Percentiles rank a stretch among this genome's conserved stretches.
Evolutionary conservation across 2,888 invertebrate species (phyloP).

Genomic region (Steinernema hermaphroditum): DNA sequence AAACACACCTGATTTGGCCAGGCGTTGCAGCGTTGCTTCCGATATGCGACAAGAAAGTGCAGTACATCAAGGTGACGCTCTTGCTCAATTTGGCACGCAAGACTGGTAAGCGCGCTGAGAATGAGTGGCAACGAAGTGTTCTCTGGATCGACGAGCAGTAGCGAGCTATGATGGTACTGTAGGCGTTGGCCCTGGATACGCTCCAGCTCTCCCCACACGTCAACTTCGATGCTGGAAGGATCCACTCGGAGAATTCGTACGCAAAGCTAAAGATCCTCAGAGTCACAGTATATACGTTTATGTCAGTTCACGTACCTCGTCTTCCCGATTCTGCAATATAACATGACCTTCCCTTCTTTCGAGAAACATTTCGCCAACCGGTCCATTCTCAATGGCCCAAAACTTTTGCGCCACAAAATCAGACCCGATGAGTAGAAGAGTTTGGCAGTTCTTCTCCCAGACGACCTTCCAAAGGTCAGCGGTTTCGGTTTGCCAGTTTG

Average conservation of each 20-base stretch:
- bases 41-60: slow-evolving; percentile 44
- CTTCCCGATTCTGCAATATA: slow-evolving; percentile 36
- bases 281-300: no score
- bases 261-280: slow-evolving; percentile 45
- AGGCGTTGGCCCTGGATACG: slow-evolving; percentile 52
- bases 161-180: slow-evolving; percentile 40
- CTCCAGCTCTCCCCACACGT: slow-evolving; percentile 64
- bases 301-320: slow-evolving; percentile 8
- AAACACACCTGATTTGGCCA: slow-evolving; percentile 43
- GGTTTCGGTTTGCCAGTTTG: slow-evolving; percentile 51
- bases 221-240: slow-evolving; percentile 47
- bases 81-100: slow-evolving; percentile 64
- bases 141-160: slow-evolving; percentile 43
- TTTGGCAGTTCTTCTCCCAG: slow-evolving; percentile 57
- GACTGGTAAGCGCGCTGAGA: slow-evolving; percentile 61
- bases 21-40: slow-evolving; percentile 43
- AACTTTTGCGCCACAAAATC: slow-evolving; percentile 44
- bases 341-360: slow-evolving; percentile 31
- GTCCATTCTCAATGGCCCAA: slow-evolving; percentile 32
- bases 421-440: slow-evolving; percentile 46
- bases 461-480: slow-evolving; percentile 57
- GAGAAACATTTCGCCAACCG: background rate
- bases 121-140: slow-evolving; percentile 52
- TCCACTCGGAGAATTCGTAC: slow-evolving; percentile 52
- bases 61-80: slow-evolving; percentile 45